A percentile compares a stretch with the other conserved stretches of the same genome.
Conservation (phyloP, 35 echinoderm and acorn worm genomes). For the Eucidaris tribuloides region DNA sequence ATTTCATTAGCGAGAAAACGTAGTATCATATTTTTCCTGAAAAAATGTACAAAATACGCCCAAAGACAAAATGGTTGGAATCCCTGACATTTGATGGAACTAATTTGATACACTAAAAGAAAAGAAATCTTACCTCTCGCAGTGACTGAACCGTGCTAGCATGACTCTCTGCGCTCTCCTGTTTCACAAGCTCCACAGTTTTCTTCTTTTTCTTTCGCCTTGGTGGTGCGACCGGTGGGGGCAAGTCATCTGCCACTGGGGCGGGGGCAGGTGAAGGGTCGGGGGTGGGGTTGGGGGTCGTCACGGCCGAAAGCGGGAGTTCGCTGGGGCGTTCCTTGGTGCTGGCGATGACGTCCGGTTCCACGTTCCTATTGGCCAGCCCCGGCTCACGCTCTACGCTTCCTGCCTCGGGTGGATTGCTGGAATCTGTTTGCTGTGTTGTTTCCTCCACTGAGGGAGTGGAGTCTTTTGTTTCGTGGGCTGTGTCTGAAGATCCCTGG, state of each 20-base stretch:
- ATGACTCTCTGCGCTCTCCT: conserved; percentile 10
- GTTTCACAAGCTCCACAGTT: neutral
- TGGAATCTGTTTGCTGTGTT: too few relatives aligned
- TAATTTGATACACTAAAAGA: neutral
- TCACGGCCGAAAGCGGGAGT: neutral
- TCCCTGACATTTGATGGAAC: too few relatives aligned
- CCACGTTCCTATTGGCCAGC: conserved; percentile 34
- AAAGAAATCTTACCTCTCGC: neutral
- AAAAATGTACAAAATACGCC: too few relatives aligned
- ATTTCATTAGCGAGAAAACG: too few relatives aligned
- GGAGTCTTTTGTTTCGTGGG: too few relatives aligned
- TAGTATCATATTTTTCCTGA: too few relatives aligned
- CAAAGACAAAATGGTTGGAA: too few relatives aligned
- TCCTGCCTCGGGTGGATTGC: too few relatives aligned
- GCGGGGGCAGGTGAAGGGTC: neutral
- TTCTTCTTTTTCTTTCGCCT: conserved; percentile 84
- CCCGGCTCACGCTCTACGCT: neutral
- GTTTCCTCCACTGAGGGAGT: too few relatives aligned
- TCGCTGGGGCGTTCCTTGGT: conserved; percentile 43
- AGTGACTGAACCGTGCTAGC: neutral
- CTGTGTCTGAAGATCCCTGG: too few relatives aligned
- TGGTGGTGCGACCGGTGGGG: conserved; percentile 89
- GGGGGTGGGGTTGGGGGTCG: neutral
- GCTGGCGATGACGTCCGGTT: conserved; percentile 65
- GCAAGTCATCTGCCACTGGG: conserved; percentile 19